Percentiles rank a stretch among this genome's conserved stretches.
These are phyloP conservation scores for Euzetes globulus DNA, from an alignment of 2,888 invertebrate species.

Conservation along the genomic window DNA sequence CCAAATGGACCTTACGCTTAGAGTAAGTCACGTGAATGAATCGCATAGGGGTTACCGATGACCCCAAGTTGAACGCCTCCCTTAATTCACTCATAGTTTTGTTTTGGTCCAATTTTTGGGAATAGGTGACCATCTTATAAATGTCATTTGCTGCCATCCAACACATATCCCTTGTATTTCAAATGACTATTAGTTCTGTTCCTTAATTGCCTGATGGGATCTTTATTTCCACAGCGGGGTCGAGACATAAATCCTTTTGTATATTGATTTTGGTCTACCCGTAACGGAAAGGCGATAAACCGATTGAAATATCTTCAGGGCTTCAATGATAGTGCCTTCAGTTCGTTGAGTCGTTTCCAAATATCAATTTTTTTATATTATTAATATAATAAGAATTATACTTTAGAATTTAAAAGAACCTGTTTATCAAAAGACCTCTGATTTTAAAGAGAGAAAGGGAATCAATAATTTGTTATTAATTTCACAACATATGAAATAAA, in stretches of 20 bases:
- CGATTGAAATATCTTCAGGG: background rate
- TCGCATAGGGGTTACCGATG: background rate
- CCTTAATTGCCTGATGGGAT: background rate
- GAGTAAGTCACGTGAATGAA: background rate
- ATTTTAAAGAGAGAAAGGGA: too few relatives aligned
- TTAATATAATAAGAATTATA: too few relatives aligned
- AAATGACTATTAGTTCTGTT: background rate
- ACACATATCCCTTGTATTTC: background rate
- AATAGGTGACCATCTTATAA: background rate
- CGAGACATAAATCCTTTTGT: background rate
- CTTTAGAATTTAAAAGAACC: too few relatives aligned
- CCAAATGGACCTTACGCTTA: background rate
- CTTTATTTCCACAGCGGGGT: slow-evolving; percentile 5
- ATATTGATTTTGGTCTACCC: background rate
- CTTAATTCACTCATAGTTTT: background rate
- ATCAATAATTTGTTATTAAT: too few relatives aligned
- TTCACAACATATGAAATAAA: too few relatives aligned
- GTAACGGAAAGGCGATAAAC: background rate
- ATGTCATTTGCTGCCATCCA: background rate
- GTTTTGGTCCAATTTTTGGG: background rate
- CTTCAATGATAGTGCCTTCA: background rate
- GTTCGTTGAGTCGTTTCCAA: too few relatives aligned
- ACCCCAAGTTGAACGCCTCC: background rate
- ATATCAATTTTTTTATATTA: too few relatives aligned
- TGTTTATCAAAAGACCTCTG: too few relatives aligned